Evolutionary conservation across 2,888 invertebrate genomes (phyloP).

Genomic region (Dryadula phaetusa): DNA sequence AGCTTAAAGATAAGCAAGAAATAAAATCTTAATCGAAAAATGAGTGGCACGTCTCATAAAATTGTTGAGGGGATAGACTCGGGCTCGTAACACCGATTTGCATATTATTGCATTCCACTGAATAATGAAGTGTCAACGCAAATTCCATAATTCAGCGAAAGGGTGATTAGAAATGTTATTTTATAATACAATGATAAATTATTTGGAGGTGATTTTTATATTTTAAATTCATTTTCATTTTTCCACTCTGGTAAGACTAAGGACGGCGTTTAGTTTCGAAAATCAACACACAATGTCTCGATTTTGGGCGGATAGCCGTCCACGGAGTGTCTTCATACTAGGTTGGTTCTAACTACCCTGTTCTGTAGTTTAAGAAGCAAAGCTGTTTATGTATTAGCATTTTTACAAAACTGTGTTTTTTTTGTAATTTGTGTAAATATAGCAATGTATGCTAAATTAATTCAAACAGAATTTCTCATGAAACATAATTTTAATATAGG

Average conservation of each 20-base stretch:
- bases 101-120: constrained; percentile 54
- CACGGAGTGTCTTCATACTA: too few species aligned
- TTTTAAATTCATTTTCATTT: too few species aligned
- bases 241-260: too few species aligned
- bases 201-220: too few species aligned
- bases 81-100: constrained; percentile 49
- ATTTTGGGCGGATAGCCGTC: too few species aligned
- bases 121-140: constrained; percentile 50
- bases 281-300: too few species aligned
- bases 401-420: neutral
- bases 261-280: too few species aligned
- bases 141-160: constrained; percentile 27
- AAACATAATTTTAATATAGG: too few species aligned
- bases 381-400: too few species aligned
- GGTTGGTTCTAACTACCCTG: too few species aligned
- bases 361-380: too few species aligned
- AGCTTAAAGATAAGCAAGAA: constrained; percentile 28
- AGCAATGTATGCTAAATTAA: neutral
- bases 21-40: constrained; percentile 29
- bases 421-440: neutral
- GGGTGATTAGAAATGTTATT: constrained; percentile 33
- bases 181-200: neutral
- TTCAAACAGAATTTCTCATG: too few species aligned
- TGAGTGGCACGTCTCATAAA: constrained; percentile 43
- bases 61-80: constrained; percentile 42